Evolutionary conservation across 2,797 vertebrate species (phyloP).

Genomic region (Lophius americanus): DNA sequence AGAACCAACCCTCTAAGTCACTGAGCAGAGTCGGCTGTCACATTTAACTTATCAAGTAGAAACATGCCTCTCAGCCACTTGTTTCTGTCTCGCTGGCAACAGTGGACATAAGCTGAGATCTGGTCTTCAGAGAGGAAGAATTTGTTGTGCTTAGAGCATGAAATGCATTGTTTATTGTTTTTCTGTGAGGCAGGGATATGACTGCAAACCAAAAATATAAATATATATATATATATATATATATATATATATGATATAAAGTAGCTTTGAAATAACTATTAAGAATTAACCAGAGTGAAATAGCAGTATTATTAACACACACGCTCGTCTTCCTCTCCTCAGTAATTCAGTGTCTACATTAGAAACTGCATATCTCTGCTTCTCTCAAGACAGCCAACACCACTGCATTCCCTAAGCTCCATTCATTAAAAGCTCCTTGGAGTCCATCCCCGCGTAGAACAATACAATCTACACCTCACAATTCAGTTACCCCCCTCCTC

Average conservation of each 20-base stretch:
- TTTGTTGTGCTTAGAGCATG: conserved; percentile 10
- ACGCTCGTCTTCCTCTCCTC: not conserved
- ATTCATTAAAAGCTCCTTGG: conserved; percentile 52
- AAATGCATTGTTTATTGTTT: not conserved
- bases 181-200: not conserved
- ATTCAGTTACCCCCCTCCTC: conserved; percentile 11
- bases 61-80: conserved; percentile 50
- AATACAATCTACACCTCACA: conserved; percentile 28
- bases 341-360: conserved; percentile 33
- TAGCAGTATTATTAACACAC: not conserved
- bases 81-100: conserved; percentile 48
- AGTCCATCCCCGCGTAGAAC: conserved; percentile 41
- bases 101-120: conserved; percentile 30
- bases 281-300: no score
- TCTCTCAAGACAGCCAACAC: conserved; percentile 14
- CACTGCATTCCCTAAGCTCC: conserved; percentile 20
- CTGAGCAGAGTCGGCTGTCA: conserved; percentile 48
- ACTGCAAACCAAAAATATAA: not conserved
- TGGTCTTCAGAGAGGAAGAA: conserved; percentile 17
- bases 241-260: no score
- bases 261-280: no score
- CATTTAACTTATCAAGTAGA: conserved; percentile 53
- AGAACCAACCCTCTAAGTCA: conserved; percentile 13
- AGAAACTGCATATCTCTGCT: conserved; percentile 7
- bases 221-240: no score